These are phyloP conservation scores for Eulemur rubriventer DNA, from an alignment of 2,797 vertebrate species.

Conservation along the genomic window DNA sequence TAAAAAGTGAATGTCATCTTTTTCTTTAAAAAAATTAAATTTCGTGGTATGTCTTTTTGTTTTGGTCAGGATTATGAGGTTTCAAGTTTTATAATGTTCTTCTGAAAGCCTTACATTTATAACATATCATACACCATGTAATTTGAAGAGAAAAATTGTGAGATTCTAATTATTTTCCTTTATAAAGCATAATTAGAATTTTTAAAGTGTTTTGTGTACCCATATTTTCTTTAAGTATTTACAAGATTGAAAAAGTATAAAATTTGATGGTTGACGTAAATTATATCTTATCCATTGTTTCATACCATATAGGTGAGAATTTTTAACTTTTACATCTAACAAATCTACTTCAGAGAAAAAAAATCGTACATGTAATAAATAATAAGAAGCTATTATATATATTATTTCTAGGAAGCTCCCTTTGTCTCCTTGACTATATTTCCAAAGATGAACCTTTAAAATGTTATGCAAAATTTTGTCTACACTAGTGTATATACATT, in stretches of 20 bases:
- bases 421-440: conserved; percentile 23
- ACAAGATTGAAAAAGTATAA: conserved; percentile 62
- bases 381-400: conserved; percentile 15
- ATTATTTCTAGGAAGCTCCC: background rate
- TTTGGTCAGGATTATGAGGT: conserved; percentile 63
- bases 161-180: conserved; percentile 74
- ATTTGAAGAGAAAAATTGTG: conserved; percentile 78
- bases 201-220: conserved; percentile 80
- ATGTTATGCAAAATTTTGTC: conserved; percentile 23
- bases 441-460: conserved; percentile 31
- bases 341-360: background rate
- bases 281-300: conserved; percentile 43
- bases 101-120: conserved; percentile 80
- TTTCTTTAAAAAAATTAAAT: conserved; percentile 75
- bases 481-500: conserved; percentile 21
- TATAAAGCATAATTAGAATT: conserved; percentile 71
- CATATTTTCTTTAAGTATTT: conserved; percentile 78
- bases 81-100: conserved; percentile 70
- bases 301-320: conserved; percentile 20
- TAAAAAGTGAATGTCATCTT: conserved; percentile 90
- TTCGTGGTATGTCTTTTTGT: conserved; percentile 62
- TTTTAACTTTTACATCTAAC: conserved; percentile 55
- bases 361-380: background rate
- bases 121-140: conserved; percentile 76
- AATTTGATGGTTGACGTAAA: conserved; percentile 47